Conservation (phyloP, 2,888 invertebrate species). For the Pogonocherus hispidulus region DNA sequence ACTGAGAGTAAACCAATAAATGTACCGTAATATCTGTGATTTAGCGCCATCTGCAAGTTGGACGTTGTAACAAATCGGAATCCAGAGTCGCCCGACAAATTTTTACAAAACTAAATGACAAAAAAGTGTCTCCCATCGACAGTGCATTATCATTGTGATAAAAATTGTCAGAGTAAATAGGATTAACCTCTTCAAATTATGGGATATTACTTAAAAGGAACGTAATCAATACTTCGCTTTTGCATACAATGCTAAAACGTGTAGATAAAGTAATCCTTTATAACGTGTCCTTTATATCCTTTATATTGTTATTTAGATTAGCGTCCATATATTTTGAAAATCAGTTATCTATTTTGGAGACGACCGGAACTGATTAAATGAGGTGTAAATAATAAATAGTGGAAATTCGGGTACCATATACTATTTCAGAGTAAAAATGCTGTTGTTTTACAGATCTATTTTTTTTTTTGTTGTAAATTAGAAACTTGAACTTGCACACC, state of each 20-base stretch:
- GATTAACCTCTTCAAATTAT: conserved; percentile 25
- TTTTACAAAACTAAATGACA: not conserved
- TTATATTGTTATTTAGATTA: conserved; percentile 30
- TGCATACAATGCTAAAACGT: conserved; percentile 29
- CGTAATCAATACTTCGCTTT: conserved; percentile 28
- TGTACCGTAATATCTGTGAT: too few species aligned
- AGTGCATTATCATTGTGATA: not conserved
- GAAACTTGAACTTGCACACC: too few species aligned
- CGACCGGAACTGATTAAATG: conserved; percentile 23
- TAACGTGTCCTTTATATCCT: conserved; percentile 15
- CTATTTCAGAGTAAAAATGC: too few species aligned
- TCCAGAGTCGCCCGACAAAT: not conserved
- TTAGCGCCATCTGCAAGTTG: not conserved
- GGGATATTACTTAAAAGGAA: conserved; percentile 29
- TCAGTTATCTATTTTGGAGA: conserved; percentile 12
- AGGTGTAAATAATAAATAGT: too few species aligned
- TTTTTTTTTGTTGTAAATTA: too few species aligned
- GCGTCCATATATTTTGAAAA: conserved; percentile 11
- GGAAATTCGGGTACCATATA: too few species aligned
- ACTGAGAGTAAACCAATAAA: too few species aligned
- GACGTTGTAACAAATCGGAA: too few species aligned
- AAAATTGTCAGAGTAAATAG: not conserved
- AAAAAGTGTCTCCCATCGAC: not conserved
- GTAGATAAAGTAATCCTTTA: conserved; percentile 26
- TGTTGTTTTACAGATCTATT: too few species aligned